Percentiles rank a stretch among this genome's conserved stretches.
Evolutionary conservation across 2,797 vertebrate species (phyloP).

Genomic region (Cetoscarus ocellatus): DNA sequence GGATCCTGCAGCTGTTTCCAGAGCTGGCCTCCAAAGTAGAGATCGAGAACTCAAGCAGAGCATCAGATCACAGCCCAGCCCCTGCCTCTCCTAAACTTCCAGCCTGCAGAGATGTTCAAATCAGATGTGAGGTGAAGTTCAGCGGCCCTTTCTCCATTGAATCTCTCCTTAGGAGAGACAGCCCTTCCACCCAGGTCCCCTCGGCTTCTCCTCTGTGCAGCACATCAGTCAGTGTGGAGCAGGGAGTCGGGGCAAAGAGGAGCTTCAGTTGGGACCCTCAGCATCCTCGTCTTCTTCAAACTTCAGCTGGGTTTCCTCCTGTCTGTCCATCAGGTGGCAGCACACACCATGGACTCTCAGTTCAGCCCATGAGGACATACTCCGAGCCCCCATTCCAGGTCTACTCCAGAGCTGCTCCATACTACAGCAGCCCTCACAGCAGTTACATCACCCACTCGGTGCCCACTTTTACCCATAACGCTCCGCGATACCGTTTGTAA

Average conservation of each 20-base stretch:
- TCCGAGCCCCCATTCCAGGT: constrained; percentile 8
- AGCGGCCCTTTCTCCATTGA: constrained; percentile 81
- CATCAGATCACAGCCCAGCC: neutral
- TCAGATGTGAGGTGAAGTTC: constrained; percentile 69
- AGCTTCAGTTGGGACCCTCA: constrained; percentile 41
- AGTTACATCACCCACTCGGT: constrained; percentile 32
- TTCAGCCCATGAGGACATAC: constrained; percentile 8
- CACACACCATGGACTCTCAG: constrained; percentile 12
- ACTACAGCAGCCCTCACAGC: constrained; percentile 31
- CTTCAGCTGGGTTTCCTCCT: constrained; percentile 7
- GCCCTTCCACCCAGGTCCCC: neutral
- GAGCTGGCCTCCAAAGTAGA: constrained; percentile 55
- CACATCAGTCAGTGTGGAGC: constrained; percentile 14
- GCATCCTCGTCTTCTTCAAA: constrained; percentile 12
- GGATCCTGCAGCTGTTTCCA: constrained; percentile 71
- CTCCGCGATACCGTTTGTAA: constrained; percentile 38
- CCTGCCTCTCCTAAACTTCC: constrained; percentile 20
- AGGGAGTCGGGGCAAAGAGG: constrained; percentile 11
- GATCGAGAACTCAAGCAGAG: neutral
- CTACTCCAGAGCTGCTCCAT: constrained; percentile 23
- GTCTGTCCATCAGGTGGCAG: constrained; percentile 48
- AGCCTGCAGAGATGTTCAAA: constrained; percentile 11
- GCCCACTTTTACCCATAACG: constrained; percentile 26
- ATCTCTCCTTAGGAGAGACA: constrained; percentile 74
- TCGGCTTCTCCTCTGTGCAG: constrained; percentile 27